These are phyloP conservation scores for Aleiodes testaceus DNA, from an alignment of 2,888 invertebrate genomes.

Conservation along the genomic window DNA sequence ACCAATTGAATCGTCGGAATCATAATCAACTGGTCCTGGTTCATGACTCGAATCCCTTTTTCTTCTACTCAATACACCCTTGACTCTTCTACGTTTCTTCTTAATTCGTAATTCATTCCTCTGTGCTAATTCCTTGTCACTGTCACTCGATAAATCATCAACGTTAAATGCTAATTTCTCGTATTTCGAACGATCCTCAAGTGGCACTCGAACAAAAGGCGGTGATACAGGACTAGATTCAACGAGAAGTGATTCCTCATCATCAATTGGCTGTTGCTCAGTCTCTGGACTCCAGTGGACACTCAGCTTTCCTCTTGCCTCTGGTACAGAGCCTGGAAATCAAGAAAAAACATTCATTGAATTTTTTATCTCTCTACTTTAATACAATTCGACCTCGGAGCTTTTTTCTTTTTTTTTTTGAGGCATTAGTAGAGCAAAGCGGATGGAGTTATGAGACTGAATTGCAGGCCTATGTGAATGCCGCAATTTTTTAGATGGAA, in stretches of 20 bases:
- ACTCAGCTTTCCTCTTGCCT: slow-evolving; percentile 50
- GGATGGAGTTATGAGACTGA: slow-evolving; percentile 19
- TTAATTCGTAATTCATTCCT: slow-evolving; percentile 71
- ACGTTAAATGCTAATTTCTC: slow-evolving; percentile 81
- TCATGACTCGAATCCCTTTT: slow-evolving; percentile 45
- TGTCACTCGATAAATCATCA: slow-evolving; percentile 75
- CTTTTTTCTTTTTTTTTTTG: slow-evolving; percentile 5
- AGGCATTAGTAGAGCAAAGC: slow-evolving; percentile 23
- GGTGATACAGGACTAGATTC: slow-evolving; percentile 71
- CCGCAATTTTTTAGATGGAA: slow-evolving; percentile 5
- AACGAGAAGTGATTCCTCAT: slow-evolving; percentile 71
- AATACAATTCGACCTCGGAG: neutral
- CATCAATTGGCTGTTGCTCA: slow-evolving; percentile 63
- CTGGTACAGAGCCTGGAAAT: slow-evolving; percentile 60
- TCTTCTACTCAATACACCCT: slow-evolving; percentile 57
- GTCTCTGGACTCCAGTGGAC: slow-evolving; percentile 63
- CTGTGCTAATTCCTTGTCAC: slow-evolving; percentile 68
- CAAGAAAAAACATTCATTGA: slow-evolving; percentile 32
- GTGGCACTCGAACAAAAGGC: slow-evolving; percentile 77
- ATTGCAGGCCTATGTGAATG: slow-evolving; percentile 7
- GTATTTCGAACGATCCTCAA: slow-evolving; percentile 84
- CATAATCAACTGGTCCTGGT: slow-evolving; percentile 69
- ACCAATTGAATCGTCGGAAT: slow-evolving; percentile 81
- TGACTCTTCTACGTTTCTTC: slow-evolving; percentile 63
- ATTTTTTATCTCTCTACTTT: neutral